Evolutionary conservation across 2,888 invertebrate genomes (phyloP).

Genomic region (Ernsta delagoae): DNA sequence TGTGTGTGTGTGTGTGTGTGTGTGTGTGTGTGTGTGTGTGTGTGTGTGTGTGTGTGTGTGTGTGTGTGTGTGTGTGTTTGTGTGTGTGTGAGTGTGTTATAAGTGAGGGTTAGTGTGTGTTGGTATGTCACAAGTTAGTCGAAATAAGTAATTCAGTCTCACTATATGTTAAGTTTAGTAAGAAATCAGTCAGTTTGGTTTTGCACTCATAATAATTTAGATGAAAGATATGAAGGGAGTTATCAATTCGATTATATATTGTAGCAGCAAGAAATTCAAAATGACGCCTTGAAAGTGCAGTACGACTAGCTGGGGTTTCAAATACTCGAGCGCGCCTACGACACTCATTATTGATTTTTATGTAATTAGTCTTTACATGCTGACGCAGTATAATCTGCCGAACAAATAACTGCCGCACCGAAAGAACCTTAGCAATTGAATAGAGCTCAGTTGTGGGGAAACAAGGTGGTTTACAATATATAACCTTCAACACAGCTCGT

Average conservation of each 20-base stretch:
- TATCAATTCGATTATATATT: not conserved
- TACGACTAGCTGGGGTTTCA: not conserved
- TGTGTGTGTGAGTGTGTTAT: too few species aligned
- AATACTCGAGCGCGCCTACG: not conserved
- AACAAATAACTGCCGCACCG: not conserved
- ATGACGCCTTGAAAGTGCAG: not conserved
- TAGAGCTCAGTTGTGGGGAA: not conserved
- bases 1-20: too few species aligned
- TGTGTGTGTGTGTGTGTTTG: too few species aligned
- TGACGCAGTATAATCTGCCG: not conserved
- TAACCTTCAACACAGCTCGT: not conserved
- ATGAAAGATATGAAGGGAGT: not conserved
- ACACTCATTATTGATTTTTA: not conserved
- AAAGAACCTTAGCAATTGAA: not conserved
- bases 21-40: too few species aligned
- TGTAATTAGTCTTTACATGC: not conserved
- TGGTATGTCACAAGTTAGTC: too few species aligned
- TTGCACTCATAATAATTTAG: not conserved
- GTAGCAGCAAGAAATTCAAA: conserved; percentile 1
- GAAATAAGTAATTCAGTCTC: conserved; percentile 7
- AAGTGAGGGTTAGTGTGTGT: too few species aligned
- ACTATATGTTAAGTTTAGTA: not conserved
- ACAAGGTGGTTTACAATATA: not conserved
- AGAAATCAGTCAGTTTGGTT: not conserved
- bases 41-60: too few species aligned